Base-by-base conservation (phyloP, 2,888 invertebrate species). In the Drosophila tanythrix region DNA sequence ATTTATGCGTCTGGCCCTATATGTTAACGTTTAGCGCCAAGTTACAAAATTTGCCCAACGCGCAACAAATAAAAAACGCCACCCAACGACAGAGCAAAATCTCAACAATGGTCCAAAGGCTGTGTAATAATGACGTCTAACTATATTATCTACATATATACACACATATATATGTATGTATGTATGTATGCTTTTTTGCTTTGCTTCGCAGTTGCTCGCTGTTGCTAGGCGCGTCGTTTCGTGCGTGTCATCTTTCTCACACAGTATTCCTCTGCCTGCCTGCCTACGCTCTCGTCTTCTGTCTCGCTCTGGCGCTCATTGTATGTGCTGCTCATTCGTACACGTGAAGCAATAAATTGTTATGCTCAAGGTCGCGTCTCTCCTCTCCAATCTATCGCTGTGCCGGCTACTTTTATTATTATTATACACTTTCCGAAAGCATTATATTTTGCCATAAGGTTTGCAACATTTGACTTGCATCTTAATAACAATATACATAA, bases 291-390 rank as follows among this genome's bases (percentile, higher is more conserved):
- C 13, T 25, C 8, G 55, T 67, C 21, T 36, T 50, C 55, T 70
- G 64, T 46, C 69, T 57, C 73, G 46, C 72, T 29, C 63, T 56
- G 18, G 51, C 38, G 33, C 38, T 67, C 29, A 61, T 58, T 78
- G 70, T 71, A 69, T 55, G 55, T 29, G 38, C 67, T 66, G 75
- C 77, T 83, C 85, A 82, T 91, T 88, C 83, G 89, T 81, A 88
- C 92, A 92, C 91, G 91, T 92, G 91, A 88, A 92, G 91, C 90
- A 82, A 91, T 92, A 92, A 91, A 90, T 88, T 91, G 82, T 80
- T 88, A 89, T 89, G 87, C 84, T 91, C 92, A 92, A 92, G 91
- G 91, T 92, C 91, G 90, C 74, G 33, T 15, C 48, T 48, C 46
- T 46, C 46, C 66, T 48, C 25, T 36, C 29, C 53, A 31, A 31